A percentile compares a stretch with the other conserved stretches of the same genome.
These are phyloP conservation scores for Myopa tessellatipennis DNA, from an alignment of 2,888 invertebrate genomes.

Conservation along the genomic window DNA sequence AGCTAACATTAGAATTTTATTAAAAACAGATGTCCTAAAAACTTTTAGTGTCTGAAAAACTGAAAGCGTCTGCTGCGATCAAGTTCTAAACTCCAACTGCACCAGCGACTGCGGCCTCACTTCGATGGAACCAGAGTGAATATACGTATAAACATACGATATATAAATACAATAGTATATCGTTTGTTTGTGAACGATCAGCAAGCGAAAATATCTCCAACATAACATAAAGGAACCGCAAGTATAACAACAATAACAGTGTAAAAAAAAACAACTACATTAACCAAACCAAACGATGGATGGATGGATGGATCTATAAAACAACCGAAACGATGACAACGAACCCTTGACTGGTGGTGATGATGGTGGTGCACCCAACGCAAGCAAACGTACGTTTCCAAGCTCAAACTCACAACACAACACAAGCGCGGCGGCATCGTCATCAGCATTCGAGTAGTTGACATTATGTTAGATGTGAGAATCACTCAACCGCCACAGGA, in stretches of 20 bases:
- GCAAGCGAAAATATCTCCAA: conserved; percentile 29
- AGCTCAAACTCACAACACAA: neutral
- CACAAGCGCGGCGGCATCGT: neutral
- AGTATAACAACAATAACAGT: conserved; percentile 19
- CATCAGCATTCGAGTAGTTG: neutral
- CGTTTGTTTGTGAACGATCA: conserved; percentile 41
- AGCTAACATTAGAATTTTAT: too few relatives aligned
- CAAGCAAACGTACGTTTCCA: neutral
- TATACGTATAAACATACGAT: too few relatives aligned
- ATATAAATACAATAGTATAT: neutral
- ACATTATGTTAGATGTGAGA: conserved; percentile 26
- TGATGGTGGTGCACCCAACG: neutral
- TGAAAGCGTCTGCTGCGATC: conserved; percentile 31
- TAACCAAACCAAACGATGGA: conserved; percentile 13
- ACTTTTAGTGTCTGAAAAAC: neutral
- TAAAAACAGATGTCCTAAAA: neutral
- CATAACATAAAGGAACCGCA: conserved; percentile 39
- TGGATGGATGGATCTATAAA: conserved; percentile 6
- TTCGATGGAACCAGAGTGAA: conserved; percentile 34
- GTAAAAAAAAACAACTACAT: neutral
- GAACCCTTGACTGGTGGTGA: conserved; percentile 39
- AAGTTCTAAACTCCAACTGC: conserved; percentile 44
- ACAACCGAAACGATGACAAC: conserved; percentile 39
- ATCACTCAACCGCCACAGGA: conserved; percentile 45
- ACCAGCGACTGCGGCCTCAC: conserved; percentile 7